phyloP scores from a whole-genome alignment of 2,113 vertebrate genomes.

The Myxocyprinus asiaticus region DNA sequence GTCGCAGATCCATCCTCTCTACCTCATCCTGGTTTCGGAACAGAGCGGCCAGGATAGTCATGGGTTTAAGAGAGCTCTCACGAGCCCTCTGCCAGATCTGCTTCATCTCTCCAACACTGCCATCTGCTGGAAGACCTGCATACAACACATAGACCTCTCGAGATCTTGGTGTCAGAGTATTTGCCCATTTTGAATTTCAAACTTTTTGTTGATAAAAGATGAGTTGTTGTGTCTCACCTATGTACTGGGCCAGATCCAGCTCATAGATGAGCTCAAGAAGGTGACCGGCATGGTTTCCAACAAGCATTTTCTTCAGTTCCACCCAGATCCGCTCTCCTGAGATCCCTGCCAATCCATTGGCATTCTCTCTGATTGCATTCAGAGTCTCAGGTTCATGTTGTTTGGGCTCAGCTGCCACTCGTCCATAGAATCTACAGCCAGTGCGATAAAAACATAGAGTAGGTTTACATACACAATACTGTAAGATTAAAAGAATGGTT shows the following conservation, averaged over 20 bases:
- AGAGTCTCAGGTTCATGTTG: conserved; percentile 83
- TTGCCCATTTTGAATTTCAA: no score
- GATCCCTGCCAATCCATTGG: conserved; percentile 83
- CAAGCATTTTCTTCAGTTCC: conserved; percentile 91
- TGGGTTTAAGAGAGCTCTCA: conserved; percentile 81
- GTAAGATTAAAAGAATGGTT: no score
- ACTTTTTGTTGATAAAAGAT: no score
- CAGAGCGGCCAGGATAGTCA: conserved; percentile 86
- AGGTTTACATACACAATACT: no score
- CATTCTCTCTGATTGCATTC: conserved; percentile 84
- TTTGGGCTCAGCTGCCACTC: conserved; percentile 75
- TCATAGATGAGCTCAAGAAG: conserved; percentile 85
- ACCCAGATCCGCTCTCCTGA: conserved; percentile 96
- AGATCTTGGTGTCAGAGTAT: no score
- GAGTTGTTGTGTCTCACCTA: conserved; percentile 76
- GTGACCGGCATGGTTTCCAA: conserved; percentile 83
- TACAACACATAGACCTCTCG: not conserved
- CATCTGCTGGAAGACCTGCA: conserved; percentile 84
- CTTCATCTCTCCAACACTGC: conserved; percentile 82
- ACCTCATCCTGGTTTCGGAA: conserved; percentile 82
- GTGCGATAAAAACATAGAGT: not conserved
- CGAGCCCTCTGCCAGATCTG: conserved; percentile 77
- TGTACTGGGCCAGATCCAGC: conserved; percentile 82
- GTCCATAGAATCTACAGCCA: conserved; percentile 86
- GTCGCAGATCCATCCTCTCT: conserved; percentile 84